Evolutionary conservation across 2,797 vertebrate genomes (phyloP).

Genomic region (Triplophysa bombifrons): DNA sequence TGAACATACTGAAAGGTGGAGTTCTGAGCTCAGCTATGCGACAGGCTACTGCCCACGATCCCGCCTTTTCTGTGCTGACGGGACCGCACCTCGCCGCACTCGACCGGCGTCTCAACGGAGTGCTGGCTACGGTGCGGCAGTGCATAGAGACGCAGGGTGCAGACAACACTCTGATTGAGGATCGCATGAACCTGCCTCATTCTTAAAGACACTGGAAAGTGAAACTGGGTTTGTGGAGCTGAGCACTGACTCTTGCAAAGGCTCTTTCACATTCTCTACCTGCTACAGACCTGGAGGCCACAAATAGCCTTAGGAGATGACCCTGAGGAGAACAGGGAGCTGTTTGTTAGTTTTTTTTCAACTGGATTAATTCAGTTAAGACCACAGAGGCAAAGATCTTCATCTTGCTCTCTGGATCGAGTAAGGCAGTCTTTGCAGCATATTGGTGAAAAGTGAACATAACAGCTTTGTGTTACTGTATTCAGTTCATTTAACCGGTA

Average conservation of each 20-base stretch:
- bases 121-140: constrained; percentile 90
- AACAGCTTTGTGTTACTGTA: not conserved
- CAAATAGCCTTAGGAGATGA: constrained; percentile 12
- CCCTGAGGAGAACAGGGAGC: constrained; percentile 20
- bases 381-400: not conserved
- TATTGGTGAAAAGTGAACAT: not conserved
- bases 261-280: constrained; percentile 26
- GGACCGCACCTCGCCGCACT: constrained; percentile 87
- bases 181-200: constrained; percentile 96
- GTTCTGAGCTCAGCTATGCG: constrained; percentile 88
- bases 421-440: not conserved
- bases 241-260: constrained; percentile 12
- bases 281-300: constrained; percentile 8
- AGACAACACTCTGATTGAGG: constrained; percentile 92
- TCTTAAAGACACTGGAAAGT: constrained; percentile 68
- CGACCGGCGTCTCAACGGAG: constrained; percentile 87
- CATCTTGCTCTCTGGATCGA: not conserved
- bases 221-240: constrained; percentile 4
- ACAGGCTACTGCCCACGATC: constrained; percentile 87
- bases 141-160: constrained; percentile 91
- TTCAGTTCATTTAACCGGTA: not conserved
- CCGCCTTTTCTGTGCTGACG: constrained; percentile 85
- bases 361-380: constrained; percentile 8
- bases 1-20: constrained; percentile 88
- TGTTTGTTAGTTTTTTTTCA: constrained; percentile 12